A percentile compares a stretch with the other conserved stretches of the same genome.
phyloP scores from a whole-genome alignment of 1,140 invertebrate genomes.

The Sitobion miscanthi region DNA sequence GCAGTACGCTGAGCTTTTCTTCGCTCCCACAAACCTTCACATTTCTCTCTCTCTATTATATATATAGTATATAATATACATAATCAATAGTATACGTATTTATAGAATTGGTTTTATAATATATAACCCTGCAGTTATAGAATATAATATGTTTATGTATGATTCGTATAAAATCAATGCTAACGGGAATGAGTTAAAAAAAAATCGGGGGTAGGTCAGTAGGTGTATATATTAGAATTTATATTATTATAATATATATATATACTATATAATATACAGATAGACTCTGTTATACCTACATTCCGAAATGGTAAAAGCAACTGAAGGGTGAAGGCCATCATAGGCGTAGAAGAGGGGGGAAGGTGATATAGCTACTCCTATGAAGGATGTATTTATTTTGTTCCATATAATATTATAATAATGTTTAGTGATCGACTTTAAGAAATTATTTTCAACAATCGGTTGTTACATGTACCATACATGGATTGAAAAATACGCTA shows the following conservation, averaged over 20 bases:
- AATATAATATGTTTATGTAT: neutral
- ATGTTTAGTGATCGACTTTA: neutral
- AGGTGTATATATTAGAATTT: too few species aligned
- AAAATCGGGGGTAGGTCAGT: neutral
- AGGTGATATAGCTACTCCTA: too few species aligned
- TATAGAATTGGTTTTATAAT: neutral
- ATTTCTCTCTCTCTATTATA: neutral
- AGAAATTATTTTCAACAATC: neutral
- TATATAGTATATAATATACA: neutral
- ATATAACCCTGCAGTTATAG: neutral
- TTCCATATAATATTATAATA: too few species aligned
- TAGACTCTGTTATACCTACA: neutral
- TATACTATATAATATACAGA: too few species aligned
- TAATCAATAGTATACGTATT: neutral
- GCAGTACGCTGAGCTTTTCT: neutral
- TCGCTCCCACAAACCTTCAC: neutral
- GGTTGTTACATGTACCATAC: neutral
- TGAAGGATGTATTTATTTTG: too few species aligned
- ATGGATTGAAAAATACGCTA: neutral
- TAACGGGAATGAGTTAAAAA: neutral
- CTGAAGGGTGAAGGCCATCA: neutral
- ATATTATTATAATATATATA: too few species aligned
- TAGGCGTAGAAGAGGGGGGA: too few species aligned
- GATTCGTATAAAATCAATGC: neutral
- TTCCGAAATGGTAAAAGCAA: neutral